Conservation (phyloP, 2,888 invertebrate species). For the Malacosoma neustria region DNA sequence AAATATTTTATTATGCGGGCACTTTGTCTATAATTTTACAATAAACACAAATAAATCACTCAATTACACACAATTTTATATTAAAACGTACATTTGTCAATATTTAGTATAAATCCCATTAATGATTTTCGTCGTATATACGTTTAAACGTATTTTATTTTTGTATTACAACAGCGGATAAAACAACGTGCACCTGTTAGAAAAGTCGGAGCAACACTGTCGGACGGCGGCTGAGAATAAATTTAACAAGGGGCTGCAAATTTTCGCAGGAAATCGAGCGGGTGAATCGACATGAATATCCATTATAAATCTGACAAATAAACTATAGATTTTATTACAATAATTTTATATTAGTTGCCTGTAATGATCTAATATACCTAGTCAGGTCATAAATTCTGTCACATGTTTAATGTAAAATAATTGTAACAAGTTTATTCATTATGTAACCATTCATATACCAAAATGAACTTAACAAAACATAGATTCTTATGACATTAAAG, state of each 20-base stretch:
- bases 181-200: conserved; percentile 50
- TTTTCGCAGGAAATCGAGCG: background rate
- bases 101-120: background rate
- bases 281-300: background rate
- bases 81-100: background rate
- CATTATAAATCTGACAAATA: background rate
- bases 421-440: no score
- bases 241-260: background rate
- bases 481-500: no score
- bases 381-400: no score
- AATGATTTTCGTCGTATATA: background rate
- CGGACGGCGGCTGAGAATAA: background rate
- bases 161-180: background rate
- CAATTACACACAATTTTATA: background rate
- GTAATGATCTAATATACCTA: no score
- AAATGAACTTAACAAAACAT: no score
- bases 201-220: conserved; percentile 10
- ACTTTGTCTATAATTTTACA: background rate
- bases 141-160: background rate
- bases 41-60: background rate
- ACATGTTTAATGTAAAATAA: no score
- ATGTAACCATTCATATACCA: no score
- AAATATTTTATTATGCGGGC: background rate
- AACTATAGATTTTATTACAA: background rate
- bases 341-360: no score